phyloP scores from a whole-genome alignment of 2,797 vertebrate genomes.

The Arctocebus calabarensis region DNA sequence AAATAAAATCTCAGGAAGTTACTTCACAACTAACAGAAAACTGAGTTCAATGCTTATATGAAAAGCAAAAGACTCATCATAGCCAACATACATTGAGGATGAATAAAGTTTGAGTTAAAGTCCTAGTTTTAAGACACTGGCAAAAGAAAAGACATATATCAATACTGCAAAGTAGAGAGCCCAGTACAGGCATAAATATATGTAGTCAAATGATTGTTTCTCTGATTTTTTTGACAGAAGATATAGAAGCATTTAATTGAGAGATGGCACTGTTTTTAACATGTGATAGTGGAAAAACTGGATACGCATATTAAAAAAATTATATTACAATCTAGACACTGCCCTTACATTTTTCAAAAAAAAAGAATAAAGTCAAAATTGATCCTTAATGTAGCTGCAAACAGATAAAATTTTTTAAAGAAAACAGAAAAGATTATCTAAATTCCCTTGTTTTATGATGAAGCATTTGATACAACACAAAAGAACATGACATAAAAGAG shows the following conservation, averaged over 20 bases:
- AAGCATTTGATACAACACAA: no score
- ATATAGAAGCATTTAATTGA: neutral
- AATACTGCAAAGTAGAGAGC: neutral
- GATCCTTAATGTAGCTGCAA: neutral
- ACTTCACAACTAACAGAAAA: no score
- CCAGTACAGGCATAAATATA: neutral
- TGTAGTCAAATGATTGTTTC: neutral
- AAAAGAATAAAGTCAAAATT: neutral
- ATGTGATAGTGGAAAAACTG: neutral
- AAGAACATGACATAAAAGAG: neutral
- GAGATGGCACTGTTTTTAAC: neutral
- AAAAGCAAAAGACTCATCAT: no score
- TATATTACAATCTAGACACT: neutral
- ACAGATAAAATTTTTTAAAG: neutral
- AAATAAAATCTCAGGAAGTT: no score
- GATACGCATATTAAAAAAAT: neutral
- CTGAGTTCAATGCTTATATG: no score
- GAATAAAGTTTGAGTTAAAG: neutral
- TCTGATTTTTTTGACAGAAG: neutral
- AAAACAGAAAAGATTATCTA: neutral
- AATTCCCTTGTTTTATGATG: no score
- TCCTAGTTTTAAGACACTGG: neutral
- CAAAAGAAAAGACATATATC: neutral
- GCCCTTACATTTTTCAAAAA: neutral
- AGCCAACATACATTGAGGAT: neutral